Conservation (phyloP, 2,797 vertebrate species). For the Macroramphosus scolopax region DNA sequence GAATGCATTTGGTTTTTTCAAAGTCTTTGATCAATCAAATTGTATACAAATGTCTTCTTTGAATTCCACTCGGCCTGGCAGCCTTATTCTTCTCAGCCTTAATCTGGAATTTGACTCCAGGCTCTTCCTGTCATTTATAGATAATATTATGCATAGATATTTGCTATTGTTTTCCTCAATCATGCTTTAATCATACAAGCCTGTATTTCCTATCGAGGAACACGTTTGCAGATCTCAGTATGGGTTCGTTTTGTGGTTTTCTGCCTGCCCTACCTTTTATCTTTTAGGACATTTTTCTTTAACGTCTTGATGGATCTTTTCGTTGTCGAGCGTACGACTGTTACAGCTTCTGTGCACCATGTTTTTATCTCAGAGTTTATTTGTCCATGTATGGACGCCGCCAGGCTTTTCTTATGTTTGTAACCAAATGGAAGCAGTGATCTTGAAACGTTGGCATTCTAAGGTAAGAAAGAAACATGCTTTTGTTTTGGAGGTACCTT, state of each 20-base stretch:
- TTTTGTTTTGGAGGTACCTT: not conserved
- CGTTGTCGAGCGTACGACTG: too few species aligned
- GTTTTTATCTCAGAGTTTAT: not conserved
- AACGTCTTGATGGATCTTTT: not conserved
- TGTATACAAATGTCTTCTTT: not conserved
- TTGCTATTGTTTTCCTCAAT: too few species aligned
- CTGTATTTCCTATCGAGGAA: not conserved
- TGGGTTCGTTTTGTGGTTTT: not conserved
- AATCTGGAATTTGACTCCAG: constrained; percentile 1
- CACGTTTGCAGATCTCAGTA: too few species aligned
- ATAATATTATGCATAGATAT: constrained; percentile 15
- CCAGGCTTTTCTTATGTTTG: constrained; percentile 3
- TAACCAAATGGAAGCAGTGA: too few species aligned
- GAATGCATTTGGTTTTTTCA: constrained; percentile 2
- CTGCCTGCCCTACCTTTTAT: not conserved
- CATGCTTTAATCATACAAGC: constrained; percentile 4
- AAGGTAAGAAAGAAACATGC: constrained; percentile 3
- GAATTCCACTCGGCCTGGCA: not conserved
- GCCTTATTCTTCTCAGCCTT: constrained; percentile 13
- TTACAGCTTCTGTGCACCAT: not conserved
- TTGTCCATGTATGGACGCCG: constrained; percentile 1
- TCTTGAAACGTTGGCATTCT: constrained; percentile 3
- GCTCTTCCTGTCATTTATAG: constrained; percentile 2
- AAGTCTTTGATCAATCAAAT: not conserved
- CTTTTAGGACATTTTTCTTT: not conserved